Base-by-base conservation (phyloP, 2,113 vertebrate species). In the Equus quagga region DNA sequence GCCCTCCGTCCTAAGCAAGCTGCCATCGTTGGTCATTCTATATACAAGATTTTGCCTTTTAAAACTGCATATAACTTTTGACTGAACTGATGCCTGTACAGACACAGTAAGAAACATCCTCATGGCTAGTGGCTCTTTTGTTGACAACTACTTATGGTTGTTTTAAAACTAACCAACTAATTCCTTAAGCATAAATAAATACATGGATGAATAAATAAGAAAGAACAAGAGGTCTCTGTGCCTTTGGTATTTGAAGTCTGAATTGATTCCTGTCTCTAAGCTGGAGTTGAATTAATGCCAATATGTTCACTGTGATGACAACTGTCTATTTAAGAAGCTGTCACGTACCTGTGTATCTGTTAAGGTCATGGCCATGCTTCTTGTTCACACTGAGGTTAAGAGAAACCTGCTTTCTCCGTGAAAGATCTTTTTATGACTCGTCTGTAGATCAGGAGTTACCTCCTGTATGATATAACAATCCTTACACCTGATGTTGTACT, bases 111-210 rank as follows among this genome's bases (percentile, higher is more conserved):
- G 23, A 26, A 54, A 31, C 7, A 46, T 2, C 14, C 58, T 75
- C 67, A 8, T 2, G 31, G 13, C 44, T 23, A 21, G 26, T 0
- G 31, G 9, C 9, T 79, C 13, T 79, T 78, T 19, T 21, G 14
- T 10, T 23, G 24, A 49, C 54, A n/a, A 33, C 31, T 64, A 33
- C 28, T 41, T 56, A 73, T 24, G 33, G 21, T n/a, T 58, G 36
- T 82, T 41, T 85, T 76, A 33, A 94, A 82, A 41, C 18, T 6
- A 85, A 36, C 10, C 28, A 72, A 56, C 33, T 62, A 64, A 64
- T 70, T 87, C 46, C 64, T 80, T 79, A 89, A 64, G 36, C 54
- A 62, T 46, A 67, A 76, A 62, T 62, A 78, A 78, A 79, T 46
- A 51, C 14, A 67, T 3, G 46, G 41, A 73, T 3, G 4, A 65